Conservation (phyloP, 2,797 vertebrate species). For the Mus minutoides region DNA sequence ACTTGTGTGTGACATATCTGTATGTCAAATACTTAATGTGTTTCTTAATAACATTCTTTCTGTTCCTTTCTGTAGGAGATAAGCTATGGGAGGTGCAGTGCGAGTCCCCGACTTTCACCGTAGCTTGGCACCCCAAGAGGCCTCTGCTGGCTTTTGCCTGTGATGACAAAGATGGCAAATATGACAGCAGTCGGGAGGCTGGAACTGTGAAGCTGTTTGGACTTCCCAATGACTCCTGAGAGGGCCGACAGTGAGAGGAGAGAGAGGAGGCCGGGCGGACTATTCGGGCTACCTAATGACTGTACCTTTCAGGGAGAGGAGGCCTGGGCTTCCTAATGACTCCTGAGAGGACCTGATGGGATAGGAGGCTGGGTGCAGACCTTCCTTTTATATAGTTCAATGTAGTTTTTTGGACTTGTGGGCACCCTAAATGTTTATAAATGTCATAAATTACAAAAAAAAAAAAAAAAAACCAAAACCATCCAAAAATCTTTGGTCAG, state of each 20-base stretch:
- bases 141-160: conserved; percentile 97
- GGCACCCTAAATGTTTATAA: not conserved
- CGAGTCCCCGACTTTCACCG: conserved; percentile 97
- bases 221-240: conserved; percentile 95
- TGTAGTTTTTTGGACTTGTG: conserved; percentile 1
- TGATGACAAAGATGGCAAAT: conserved; percentile 99
- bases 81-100: conserved; percentile 99
- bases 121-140: conserved; percentile 98
- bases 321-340: not conserved
- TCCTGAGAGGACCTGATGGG: conserved; percentile 82
- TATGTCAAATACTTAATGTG: not conserved
- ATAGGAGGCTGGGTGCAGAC: not conserved
- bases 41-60: not conserved
- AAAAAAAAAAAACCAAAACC: no score
- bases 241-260: not conserved
- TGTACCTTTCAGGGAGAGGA: rapidly evolving
- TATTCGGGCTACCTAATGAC: not conserved
- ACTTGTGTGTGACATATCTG: not conserved
- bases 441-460: not conserved
- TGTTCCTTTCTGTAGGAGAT: conserved; percentile 90
- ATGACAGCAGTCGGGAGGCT: conserved; percentile 96
- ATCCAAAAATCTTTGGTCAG: not conserved
- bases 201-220: conserved; percentile 98
- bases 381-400: not conserved
- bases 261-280: not conserved